Base-by-base conservation (phyloP, 2,888 invertebrate species). In the Andrena hattorfiana region DNA sequence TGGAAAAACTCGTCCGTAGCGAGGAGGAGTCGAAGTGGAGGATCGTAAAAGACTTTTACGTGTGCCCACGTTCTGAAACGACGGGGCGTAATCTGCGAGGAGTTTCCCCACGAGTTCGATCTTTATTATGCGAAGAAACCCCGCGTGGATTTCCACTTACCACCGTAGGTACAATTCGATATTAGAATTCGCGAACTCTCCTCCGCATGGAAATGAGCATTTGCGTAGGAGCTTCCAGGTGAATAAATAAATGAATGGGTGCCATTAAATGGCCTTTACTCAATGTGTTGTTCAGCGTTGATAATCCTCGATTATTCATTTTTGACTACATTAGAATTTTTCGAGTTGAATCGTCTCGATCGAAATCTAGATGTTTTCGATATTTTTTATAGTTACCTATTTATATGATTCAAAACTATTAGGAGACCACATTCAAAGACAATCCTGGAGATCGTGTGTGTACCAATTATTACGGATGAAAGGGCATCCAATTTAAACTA, bases 11-110 rank as follows among this genome's bases (percentile, higher is more conserved):
- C 59, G 54, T 28, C 28, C 16, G 26, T 48, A 73, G 56, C 13
- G 67, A 20, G 26, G 56, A 62, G 69, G 20, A 35, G 85, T 75
- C 79, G 85, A 77, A 70, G 80, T 63, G 62, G 49, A 71, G 73
- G 87, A 81, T 90, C 90, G 89, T 90, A 90, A 90, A 90, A 88
- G 85, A 87, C 82, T 88, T 90, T 90, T 90, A 90, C 82, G 90
- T 76, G 83, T 76, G 83, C 81, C 84, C 56, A 49, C 23, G 48
- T 85, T 76, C 82, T 73, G 71, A 74, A 88, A 87, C 82, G 89
- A 86, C 80, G 80, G 81, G 23, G 67, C 79, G 86, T 90, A 90
- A 90, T 90, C 90, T 86, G 81, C 82, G 82, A 83, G 80, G 72
- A 86, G 87, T 76, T 87, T 76, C 60, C 74, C 60, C 26, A 63